Evolutionary conservation across 2,797 vertebrate species (phyloP), one percentile per base, ranked within the genome.

Genomic region (Melanotaenia pygmaea): DNA sequence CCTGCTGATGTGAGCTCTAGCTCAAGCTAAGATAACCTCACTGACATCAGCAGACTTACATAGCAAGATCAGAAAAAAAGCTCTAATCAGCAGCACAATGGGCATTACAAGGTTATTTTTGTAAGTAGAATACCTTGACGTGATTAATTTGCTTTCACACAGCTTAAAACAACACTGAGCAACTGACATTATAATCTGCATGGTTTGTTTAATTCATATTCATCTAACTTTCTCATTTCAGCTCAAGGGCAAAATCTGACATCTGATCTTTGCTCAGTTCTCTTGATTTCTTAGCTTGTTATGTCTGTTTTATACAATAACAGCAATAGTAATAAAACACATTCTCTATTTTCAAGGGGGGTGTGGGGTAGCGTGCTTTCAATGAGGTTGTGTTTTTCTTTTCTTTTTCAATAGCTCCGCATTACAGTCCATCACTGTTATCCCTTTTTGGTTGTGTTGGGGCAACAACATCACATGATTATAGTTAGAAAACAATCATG

Each of bases 101-200:
- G 68, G 28, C 51, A 32, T 61, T 61, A 28, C 22, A 40, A 35
- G 40, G 18, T 24, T 22, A n/a, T n/a, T 45, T 45, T 45, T 50
- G n/a, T 3, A 50, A 22, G 8, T n/a, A 50, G 47, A 50, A 50
- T n/a, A 8, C n/a, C 8, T 22, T 3, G 2, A n/a, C 22, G 7
- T 10, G 9, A 22, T 4, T 24, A 1, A 4, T 51, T 51, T 51
- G n/a, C 50, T 51, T 51, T 24, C 22, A 51, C 4, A 45, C 18
- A 7, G 16, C 18, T 45, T 24, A 22, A 57, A 30, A 51, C 59
- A 66, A 54, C 53, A 63, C 9, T 77, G 59, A 81, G 59, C 65
- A 73, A 65, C 64, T 35, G 1, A 22, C 50, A 56, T 37, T 67
- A 20, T 22, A 34, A 66, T 53, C 50, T 70, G 16, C 18, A 22